A percentile compares a stretch with the other conserved stretches of the same genome.
These are phyloP conservation scores for Microtus ochrogaster DNA, from an alignment of 2,113 vertebrate genomes.

Conservation along the genomic window DNA sequence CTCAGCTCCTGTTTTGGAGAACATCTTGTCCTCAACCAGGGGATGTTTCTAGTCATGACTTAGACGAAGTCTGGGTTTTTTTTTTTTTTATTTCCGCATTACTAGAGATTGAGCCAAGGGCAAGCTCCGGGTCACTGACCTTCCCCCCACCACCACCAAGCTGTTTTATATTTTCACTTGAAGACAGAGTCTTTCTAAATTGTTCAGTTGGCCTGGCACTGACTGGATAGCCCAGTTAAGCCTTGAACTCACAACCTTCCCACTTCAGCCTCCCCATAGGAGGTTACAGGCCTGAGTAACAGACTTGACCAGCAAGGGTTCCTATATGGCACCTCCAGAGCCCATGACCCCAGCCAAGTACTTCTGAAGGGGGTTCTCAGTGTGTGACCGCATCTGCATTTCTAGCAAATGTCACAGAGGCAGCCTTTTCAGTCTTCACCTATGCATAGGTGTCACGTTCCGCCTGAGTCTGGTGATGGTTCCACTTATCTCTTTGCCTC, in stretches of 20 bases:
- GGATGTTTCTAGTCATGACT: background rate
- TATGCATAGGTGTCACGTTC: background rate
- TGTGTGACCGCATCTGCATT: background rate
- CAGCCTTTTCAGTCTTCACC: background rate
- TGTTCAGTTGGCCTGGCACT: too few relatives aligned
- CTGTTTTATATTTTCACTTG: background rate
- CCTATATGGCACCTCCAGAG: background rate
- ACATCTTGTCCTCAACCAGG: background rate
- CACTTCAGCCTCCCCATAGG: background rate
- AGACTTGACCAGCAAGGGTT: background rate
- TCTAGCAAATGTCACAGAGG: background rate
- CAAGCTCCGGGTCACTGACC: background rate
- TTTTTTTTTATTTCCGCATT: background rate
- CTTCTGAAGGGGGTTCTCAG: background rate
- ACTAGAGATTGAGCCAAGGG: background rate
- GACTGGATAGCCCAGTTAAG: background rate
- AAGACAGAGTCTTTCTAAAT: background rate
- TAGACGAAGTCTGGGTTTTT: background rate
- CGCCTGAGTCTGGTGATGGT: background rate
- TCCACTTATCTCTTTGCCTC: background rate
- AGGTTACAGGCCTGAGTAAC: background rate
- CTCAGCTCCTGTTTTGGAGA: background rate
- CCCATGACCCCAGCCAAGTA: background rate
- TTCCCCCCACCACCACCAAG: accelerated
- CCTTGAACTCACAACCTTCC: background rate